Percentiles rank a stretch among this genome's conserved stretches.
Conservation (phyloP, 1,140 invertebrate genomes). For the Bicyclus anynana region DNA sequence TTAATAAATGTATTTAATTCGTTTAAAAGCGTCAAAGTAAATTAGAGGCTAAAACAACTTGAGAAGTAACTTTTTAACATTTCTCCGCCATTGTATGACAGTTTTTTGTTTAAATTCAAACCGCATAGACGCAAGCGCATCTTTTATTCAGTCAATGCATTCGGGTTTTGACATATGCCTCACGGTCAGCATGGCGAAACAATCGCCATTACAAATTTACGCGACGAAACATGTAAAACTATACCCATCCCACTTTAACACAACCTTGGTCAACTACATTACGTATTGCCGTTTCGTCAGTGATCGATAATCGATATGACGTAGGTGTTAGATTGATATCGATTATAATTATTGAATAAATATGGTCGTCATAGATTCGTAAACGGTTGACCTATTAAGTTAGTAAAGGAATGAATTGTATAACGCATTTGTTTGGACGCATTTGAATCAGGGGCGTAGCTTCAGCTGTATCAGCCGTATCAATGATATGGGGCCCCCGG, state of each 20-base stretch:
- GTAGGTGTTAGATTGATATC: conserved; percentile 1
- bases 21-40: too few relatives aligned
- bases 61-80: too few relatives aligned
- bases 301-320: conserved; percentile 16
- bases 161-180: conserved; percentile 47
- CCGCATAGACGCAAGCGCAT: conserved; percentile 26
- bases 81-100: conserved; percentile 19
- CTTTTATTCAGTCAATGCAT: conserved; percentile 22
- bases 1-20: too few relatives aligned
- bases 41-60: too few relatives aligned
- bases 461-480: too few relatives aligned
- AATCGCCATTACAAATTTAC: conserved; percentile 38
- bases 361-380: conserved; percentile 9
- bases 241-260: conserved; percentile 33
- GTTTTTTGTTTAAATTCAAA: conserved; percentile 28
- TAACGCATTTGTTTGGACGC: background rate
- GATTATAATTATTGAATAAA: conserved; percentile 6
- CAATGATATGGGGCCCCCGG: too few relatives aligned
- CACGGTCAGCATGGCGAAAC: conserved; percentile 57
- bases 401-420: background rate
- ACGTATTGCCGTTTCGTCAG: conserved; percentile 28
- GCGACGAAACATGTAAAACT: conserved; percentile 30
- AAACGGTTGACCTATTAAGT: background rate
- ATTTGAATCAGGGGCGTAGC: too few relatives aligned
- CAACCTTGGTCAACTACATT: conserved; percentile 35